Evolutionary conservation across 1,140 invertebrate species (phyloP), one percentile per base, ranked within the genome.

Genomic region (Delia radicum): DNA sequence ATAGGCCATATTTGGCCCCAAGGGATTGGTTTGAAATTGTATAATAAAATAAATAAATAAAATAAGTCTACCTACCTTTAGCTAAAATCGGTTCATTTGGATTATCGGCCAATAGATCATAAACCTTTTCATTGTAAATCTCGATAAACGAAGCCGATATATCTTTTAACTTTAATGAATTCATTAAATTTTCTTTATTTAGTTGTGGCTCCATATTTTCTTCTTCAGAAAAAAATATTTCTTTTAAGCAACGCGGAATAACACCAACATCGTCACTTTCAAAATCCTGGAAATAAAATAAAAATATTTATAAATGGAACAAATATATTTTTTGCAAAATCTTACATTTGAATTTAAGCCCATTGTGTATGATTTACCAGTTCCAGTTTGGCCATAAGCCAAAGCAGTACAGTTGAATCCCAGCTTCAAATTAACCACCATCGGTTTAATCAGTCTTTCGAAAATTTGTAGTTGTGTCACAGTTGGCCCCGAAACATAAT

Each of bases 101-200:
- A 81, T 91, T 89, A 76, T 91, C 90, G 18, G 88, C 87, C 26
- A 95, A 82, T 26, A 94, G 85, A 88, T 94, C 95, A 79, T 93
- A 89, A 3, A 95, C 91, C 84, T 94, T 93, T 87, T 95, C 94
- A 82, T 94, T 95, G 78, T 95, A 95, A 73, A 94, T 93, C 86
- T 94, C 93, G 89, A 82, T 94, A 87, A 69, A 96, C 90, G 78
- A 96, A 82, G 87, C 96, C 61, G 4, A 62, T 65, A 76, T 76
- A 21, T 74, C 62, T 29, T 18, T 31, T 63, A 15, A n/a, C 13
- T 10, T 13, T 3, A 3, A 37, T 37, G 27, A 26, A 18, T 27
- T 18, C n/a, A 10, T 73, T 1, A 73, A 29, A 63, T 18, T 2
- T 15, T 65, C 0, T 10, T 21, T 3, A 29, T 29, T 33, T 21